Base-by-base conservation (phyloP, 2,888 invertebrate species). In the Thalpophila matura region DNA sequence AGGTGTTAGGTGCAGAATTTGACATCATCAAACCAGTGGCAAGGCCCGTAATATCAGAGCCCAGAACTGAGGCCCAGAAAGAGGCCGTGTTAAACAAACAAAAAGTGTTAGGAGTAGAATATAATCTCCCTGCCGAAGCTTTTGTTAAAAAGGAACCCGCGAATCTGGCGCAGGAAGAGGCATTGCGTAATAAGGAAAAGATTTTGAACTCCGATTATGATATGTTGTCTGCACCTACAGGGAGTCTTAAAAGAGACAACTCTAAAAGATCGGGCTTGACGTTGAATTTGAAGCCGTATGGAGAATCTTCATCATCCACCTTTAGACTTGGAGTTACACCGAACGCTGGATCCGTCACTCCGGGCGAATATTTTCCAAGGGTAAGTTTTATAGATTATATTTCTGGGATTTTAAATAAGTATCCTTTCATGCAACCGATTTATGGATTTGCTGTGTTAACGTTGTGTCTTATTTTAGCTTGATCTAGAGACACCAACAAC, bases 51-150 rank as follows among this genome's bases (percentile, higher is more conserved):
- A 27, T 35, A 1, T 10, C 35, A 0, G 87, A 88, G 71, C 90
- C 93, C 0, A 83, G 74, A 65, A 94, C 92, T 0, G 92, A 94
- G 2, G 95, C 95, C 2, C 94, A 96, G 59, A 96, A 95, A 12
- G 96, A 96, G 57, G 96, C 96, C 0, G 89, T 96, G 67, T 86
- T 91, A 49, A 97, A 97, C 78, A 96, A 96, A 84, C 81, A 96
- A 18, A 96, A 95, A 86, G 93, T 97, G 1, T 84, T 97, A 57
- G 94, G 95, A 3, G 95, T 96, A 0, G 97, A 97, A 83, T 96
- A 95, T 70, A 96, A 95, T 53, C 85, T 95, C 2, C 92, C 94
- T 4, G 37, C 81, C 0, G 85, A 86, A 67, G 59, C 62, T 12
- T 9, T 69, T 12, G 43, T 59, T 20, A 84, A 80, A 54, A 89